Evolutionary conservation across 2,113 vertebrate species (phyloP).

Genomic region (Eubucco bourcierii): DNA sequence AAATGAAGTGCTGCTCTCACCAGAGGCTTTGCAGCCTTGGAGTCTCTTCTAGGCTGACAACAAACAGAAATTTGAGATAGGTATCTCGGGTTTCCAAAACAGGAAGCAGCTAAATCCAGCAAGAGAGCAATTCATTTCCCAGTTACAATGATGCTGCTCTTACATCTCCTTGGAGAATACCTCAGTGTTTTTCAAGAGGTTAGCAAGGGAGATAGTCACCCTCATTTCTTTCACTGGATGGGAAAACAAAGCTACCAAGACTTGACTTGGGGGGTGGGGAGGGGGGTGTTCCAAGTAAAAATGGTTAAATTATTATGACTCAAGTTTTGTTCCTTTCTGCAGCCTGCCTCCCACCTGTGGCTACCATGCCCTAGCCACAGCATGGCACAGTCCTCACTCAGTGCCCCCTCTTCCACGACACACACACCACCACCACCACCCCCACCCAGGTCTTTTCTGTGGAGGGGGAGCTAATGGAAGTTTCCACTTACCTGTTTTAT

Average conservation of each 20-base stretch:
- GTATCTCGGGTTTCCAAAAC: slow-evolving; percentile 49
- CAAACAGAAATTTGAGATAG: slow-evolving; percentile 53
- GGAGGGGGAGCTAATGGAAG: not conserved
- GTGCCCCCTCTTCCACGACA: not conserved
- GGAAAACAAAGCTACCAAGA: not conserved
- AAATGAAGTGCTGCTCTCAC: slow-evolving; percentile 30
- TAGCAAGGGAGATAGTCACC: not conserved
- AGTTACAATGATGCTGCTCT: not conserved
- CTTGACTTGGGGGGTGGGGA: not conserved
- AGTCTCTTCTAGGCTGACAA: slow-evolving; percentile 51
- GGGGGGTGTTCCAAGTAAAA: not conserved
- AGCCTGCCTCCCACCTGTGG: not conserved
- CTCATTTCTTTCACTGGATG: not conserved
- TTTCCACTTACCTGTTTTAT: not conserved
- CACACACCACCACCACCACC: too few species aligned
- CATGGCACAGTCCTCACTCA: not conserved
- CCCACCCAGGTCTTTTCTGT: not conserved
- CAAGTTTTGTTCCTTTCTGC: not conserved
- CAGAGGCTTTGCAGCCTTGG: slow-evolving; percentile 18
- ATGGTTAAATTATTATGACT: not conserved
- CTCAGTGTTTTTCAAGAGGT: not conserved
- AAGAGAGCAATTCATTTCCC: slow-evolving; percentile 37
- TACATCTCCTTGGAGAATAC: not conserved
- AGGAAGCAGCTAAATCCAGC: slow-evolving; percentile 61
- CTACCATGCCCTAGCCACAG: not conserved